These are phyloP conservation scores for Anguilla obscura DNA, from an alignment of 2,797 vertebrate genomes.

Conservation along the genomic window DNA sequence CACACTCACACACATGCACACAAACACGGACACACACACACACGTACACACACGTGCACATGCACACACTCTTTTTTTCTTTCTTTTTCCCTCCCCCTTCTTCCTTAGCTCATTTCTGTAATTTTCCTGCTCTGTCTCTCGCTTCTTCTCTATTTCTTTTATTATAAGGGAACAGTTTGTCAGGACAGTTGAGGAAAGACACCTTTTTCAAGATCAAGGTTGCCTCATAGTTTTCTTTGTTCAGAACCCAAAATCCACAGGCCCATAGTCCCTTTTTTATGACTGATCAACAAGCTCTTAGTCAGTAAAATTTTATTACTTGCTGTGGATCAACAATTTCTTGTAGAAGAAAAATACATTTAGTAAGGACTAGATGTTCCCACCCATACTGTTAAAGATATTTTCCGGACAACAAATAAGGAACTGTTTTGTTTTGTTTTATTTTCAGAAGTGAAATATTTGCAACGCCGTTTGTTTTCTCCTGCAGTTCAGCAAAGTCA, in stretches of 20 bases:
- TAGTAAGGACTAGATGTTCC: background rate
- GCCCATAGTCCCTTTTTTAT: background rate
- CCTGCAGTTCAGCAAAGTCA: background rate
- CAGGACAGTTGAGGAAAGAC: conserved; percentile 17
- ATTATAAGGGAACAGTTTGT: background rate
- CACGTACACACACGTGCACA: background rate
- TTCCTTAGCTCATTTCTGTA: background rate
- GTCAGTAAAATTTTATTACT: conserved; percentile 8
- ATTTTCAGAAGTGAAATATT: background rate
- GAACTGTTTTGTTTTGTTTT: conserved; percentile 4
- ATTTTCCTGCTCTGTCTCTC: background rate
- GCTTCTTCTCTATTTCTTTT: background rate
- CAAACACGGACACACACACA: too few species aligned
- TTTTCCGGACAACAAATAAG: background rate
- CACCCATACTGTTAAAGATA: background rate
- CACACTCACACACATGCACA: too few species aligned
- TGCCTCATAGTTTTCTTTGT: background rate
- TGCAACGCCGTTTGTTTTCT: background rate
- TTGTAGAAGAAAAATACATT: background rate
- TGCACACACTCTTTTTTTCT: background rate
- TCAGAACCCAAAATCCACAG: conserved; percentile 4
- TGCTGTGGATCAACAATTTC: conserved; percentile 8
- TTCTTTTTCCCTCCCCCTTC: background rate
- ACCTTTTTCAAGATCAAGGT: conserved; percentile 14
- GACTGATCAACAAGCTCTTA: conserved; percentile 4